These are phyloP conservation scores for Corythornis madagascariensis DNA, from an alignment of 2,113 vertebrate species.

Conservation along the genomic window DNA sequence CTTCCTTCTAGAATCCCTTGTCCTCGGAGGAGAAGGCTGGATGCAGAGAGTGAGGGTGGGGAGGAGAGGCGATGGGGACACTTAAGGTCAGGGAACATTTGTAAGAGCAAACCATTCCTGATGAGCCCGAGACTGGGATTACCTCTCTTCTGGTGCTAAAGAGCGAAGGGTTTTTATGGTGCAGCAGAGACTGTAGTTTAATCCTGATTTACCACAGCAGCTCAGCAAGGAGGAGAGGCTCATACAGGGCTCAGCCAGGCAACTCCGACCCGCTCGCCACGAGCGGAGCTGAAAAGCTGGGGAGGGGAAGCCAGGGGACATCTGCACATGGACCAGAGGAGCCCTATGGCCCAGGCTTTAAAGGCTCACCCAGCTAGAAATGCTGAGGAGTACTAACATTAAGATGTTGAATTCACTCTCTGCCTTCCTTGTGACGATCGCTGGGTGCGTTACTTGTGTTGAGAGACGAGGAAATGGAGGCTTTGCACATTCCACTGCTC, in stretches of 20 bases:
- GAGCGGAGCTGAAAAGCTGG: accelerated
- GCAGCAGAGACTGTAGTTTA: slow-evolving; percentile 37
- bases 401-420: not conserved
- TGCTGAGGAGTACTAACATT: not conserved
- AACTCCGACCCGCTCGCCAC: accelerated
- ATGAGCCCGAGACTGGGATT: not conserved
- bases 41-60: not conserved
- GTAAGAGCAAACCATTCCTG: slow-evolving; percentile 16
- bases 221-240: not conserved
- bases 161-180: slow-evolving; percentile 50
- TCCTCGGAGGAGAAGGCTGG: not conserved
- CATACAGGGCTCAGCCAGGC: not conserved
- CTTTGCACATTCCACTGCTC: not conserved
- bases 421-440: not conserved
- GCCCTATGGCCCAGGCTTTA: not conserved
- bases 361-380: not conserved
- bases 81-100: not conserved
- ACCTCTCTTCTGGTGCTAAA: slow-evolving; percentile 30
- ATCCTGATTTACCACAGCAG: slow-evolving; percentile 34
- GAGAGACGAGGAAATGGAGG: not conserved
- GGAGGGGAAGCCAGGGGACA: not conserved
- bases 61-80: not conserved
- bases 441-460: not conserved
- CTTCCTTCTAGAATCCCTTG: not conserved
- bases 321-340: not conserved